Evolutionary conservation across 2,113 vertebrate species (phyloP).

Genomic region (Columba janthina): DNA sequence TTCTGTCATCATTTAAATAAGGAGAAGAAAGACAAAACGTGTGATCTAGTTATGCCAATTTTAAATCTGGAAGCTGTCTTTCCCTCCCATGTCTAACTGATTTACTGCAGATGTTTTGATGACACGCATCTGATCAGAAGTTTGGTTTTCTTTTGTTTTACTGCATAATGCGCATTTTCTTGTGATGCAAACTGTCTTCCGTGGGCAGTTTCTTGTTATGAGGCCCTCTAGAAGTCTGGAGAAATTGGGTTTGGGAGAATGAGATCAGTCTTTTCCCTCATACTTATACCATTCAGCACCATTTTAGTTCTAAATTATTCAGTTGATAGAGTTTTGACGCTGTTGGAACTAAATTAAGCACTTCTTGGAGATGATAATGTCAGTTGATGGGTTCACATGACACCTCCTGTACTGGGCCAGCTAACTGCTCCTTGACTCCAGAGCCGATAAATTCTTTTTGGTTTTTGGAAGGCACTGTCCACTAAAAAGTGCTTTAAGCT

Average conservation of each 20-base stretch:
- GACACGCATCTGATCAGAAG: background rate
- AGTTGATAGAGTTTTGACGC: background rate
- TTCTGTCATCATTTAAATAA: background rate
- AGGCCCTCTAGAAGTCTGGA: background rate
- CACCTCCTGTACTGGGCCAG: background rate
- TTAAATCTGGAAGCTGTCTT: background rate
- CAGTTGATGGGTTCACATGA: fast-evolving
- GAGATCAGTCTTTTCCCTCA: background rate
- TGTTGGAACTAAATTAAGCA: background rate
- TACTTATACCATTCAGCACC: background rate
- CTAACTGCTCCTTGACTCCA: background rate
- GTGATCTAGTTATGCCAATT: background rate
- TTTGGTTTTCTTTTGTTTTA: background rate
- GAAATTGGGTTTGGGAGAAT: background rate
- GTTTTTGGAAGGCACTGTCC: background rate
- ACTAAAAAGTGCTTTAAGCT: background rate
- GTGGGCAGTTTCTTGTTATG: background rate
- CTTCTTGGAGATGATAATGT: background rate
- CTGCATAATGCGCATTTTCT: background rate
- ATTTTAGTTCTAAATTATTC: background rate
- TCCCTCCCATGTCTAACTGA: background rate
- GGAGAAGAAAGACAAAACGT: background rate
- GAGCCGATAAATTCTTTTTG: background rate
- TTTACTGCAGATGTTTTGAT: background rate
- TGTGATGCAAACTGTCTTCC: background rate